Conservation (phyloP, 2,797 vertebrate species). For the Halcyon leucocephala region DNA sequence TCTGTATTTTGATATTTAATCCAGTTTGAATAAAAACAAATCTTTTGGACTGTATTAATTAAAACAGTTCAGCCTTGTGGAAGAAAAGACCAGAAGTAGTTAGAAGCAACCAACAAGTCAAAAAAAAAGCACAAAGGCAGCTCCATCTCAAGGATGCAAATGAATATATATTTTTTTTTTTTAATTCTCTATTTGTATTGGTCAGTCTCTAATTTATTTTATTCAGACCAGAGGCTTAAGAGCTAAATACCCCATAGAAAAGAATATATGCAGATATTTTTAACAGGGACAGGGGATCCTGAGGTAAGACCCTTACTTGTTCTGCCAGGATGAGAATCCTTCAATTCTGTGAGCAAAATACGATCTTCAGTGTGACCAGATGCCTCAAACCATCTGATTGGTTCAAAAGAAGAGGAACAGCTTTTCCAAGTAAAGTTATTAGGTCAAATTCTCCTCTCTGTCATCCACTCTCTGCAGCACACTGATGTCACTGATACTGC, state of each 20-base stretch:
- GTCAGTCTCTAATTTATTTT: background rate
- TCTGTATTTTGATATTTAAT: background rate
- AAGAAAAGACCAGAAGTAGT: background rate
- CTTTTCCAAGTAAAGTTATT: slow-evolving; percentile 1
- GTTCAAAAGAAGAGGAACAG: slow-evolving; percentile 16
- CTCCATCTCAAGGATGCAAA: background rate
- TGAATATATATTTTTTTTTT: background rate
- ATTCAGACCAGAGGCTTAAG: background rate
- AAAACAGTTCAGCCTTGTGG: background rate
- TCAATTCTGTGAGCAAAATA: background rate
- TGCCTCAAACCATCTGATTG: background rate
- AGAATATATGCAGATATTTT: background rate
- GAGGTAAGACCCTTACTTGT: background rate
- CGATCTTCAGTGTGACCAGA: background rate
- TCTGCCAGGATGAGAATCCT: background rate
- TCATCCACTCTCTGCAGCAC: background rate
- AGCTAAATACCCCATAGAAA: background rate
- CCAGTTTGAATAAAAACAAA: background rate
- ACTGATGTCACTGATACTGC: background rate
- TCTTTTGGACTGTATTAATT: background rate
- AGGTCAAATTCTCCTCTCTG: background rate
- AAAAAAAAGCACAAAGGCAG: accelerated
- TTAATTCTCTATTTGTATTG: background rate
- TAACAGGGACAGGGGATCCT: background rate
- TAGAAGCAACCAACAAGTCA: background rate